Evolutionary conservation across 2,888 invertebrate species (phyloP).

Genomic region (Cybosia mesomella): DNA sequence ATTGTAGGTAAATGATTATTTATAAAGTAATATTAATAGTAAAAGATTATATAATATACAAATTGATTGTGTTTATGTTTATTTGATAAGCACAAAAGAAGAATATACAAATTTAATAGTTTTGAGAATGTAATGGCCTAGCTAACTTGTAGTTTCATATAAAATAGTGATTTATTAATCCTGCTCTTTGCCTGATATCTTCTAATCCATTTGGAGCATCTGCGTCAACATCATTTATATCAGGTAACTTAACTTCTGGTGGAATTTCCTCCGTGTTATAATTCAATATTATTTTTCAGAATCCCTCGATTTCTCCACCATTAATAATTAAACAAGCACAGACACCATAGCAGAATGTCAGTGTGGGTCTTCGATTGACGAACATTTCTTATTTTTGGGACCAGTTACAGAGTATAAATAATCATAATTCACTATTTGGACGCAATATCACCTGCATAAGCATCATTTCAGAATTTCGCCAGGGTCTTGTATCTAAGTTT

Average conservation of each 20-base stretch:
- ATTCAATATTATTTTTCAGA: no score
- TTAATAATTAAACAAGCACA: no score
- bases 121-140: neutral
- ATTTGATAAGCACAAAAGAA: no score
- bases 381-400: neutral
- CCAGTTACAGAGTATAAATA: neutral
- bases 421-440: neutral
- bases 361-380: neutral
- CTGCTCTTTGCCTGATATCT: constrained; percentile 9
- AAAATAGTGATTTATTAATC: constrained; percentile 11
- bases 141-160: constrained; percentile 3
- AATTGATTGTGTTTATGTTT: no score
- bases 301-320: no score
- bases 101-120: no score
- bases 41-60: no score
- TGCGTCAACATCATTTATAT: constrained; percentile 4
- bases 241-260: constrained; percentile 7
- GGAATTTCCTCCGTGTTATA: constrained; percentile 8
- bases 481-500: neutral
- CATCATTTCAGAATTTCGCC: neutral
- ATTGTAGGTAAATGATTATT: no score
- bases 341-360: no score
- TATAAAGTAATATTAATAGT: no score
- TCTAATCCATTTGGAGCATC: constrained; percentile 7
- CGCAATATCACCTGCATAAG: neutral